phyloP scores from a whole-genome alignment of 37 sponge, comb jelly and placozoan genomes.

The Geodia barretti region DNA sequence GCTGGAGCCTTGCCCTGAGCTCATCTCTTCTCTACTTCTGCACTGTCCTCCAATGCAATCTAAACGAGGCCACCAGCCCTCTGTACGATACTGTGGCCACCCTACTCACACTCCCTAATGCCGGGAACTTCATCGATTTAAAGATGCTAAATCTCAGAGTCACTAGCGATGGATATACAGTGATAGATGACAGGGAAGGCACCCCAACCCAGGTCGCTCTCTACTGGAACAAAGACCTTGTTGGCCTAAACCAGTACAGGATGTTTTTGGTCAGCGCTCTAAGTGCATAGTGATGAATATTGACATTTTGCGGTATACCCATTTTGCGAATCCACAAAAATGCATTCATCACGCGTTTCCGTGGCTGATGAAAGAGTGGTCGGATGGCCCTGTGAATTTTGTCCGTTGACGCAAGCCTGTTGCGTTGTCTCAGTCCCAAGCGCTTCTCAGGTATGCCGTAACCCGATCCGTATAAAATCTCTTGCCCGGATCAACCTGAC shows the following conservation, averaged over 20 bases:
- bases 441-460: no score
- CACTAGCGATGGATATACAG: constrained; percentile 24
- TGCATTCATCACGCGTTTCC: no score
- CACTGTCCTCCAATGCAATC: background rate
- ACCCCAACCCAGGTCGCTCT: background rate
- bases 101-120: constrained; percentile 11
- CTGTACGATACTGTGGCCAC: constrained; percentile 31
- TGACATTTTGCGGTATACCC: no score
- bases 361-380: no score
- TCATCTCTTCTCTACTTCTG: constrained; percentile 31
- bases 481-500: no score
- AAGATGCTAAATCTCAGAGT: constrained; percentile 12
- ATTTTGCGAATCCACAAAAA: no score
- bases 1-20: background rate
- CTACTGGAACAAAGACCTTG: background rate
- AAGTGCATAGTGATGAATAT: background rate
- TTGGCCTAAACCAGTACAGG: background rate
- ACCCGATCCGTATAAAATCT: no score
- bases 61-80: background rate
- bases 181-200: constrained; percentile 13
- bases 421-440: no score
- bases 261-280: background rate
- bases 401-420: no score
- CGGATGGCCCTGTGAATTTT: no score
- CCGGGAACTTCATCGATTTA: background rate